Evolutionary conservation across 1,140 invertebrate genomes (phyloP), one percentile per base, ranked within the genome.

Genomic region (Drosophila pseudoananassae): DNA sequence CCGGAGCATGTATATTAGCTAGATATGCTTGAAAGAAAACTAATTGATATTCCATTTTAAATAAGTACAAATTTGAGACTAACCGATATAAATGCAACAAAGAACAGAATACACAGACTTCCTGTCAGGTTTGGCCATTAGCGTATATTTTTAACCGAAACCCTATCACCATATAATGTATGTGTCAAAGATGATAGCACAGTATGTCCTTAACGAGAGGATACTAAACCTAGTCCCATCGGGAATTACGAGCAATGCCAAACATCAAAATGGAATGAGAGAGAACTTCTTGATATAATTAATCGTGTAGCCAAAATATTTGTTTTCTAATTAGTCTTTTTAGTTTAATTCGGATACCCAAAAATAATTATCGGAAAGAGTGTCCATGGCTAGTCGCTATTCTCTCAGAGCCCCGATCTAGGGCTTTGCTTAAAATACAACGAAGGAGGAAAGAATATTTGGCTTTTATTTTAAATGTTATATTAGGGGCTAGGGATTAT

Each of bases 41-140:
- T 52, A 68, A 63, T 82, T 65, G 60, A 65, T 84, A 85, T 85
- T 85, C 82, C 81, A 85, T 82, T 87, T 87, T 75, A 82, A 87
- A 61, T 82, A 85, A 43, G 81, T 85, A 85, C 81, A 85, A 83
- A 87, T 46, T 57, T 87, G 78, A 78, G 74, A 80, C 76, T 84
- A 77, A 72, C 51, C 45, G 53, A 56, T 27, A 53, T 17, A 36
- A 12, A 12, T 31, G 29, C 7, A 31, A 31, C 7, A 69, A 61
- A 45, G n/a, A 65, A 31, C 45, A 78, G 29, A 58, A 31, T 57
- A 70, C 14, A 40, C 40, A 51, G 51, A 64, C 25, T 38, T 65
- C 27, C 36, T 60, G 38, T 61, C 27, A 57, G 33, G 53, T 60
- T 36, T 60, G 53, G 68, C 55, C 53, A 60, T 76, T 55, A 43